Evolutionary conservation across 2,797 vertebrate species (phyloP).

Genomic region (Pteropus rufus): DNA sequence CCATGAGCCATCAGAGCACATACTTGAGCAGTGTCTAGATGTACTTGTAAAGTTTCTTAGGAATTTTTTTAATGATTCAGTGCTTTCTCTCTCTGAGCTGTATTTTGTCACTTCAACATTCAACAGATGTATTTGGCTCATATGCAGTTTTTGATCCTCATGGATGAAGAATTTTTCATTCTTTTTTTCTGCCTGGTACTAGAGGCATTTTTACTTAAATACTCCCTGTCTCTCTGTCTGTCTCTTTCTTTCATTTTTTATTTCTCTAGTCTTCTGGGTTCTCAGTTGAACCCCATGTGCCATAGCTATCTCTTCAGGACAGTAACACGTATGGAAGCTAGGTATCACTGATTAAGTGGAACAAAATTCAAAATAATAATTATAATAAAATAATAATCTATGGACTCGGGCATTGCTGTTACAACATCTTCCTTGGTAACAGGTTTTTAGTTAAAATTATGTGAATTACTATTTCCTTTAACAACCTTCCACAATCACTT

Average conservation of each 20-base stretch:
- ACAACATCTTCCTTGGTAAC: not conserved
- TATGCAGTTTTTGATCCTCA: constrained; percentile 55
- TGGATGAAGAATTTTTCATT: constrained; percentile 59
- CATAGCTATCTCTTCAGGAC: not conserved
- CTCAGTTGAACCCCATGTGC: not conserved
- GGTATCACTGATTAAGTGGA: not conserved
- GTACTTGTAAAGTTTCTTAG: constrained; percentile 72
- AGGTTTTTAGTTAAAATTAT: not conserved
- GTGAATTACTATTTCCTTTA: not conserved
- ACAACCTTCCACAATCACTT: not conserved
- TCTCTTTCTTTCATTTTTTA: not conserved
- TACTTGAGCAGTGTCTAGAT: constrained; percentile 66
- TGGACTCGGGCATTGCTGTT: not conserved
- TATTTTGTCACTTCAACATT: constrained; percentile 70
- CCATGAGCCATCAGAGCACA: constrained; percentile 39
- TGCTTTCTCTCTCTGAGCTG: constrained; percentile 63
- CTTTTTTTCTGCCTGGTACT: not conserved
- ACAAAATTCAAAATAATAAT: not conserved
- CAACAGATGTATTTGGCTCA: constrained; percentile 66
- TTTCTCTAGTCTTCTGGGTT: not conserved
- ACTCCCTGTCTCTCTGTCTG: not conserved
- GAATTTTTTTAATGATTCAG: constrained; percentile 72
- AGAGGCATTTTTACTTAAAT: not conserved
- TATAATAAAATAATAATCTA: not conserved
- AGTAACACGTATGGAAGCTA: not conserved